Conservation (phyloP, 2,113 vertebrate species). For the Cebidichthys violaceus region DNA sequence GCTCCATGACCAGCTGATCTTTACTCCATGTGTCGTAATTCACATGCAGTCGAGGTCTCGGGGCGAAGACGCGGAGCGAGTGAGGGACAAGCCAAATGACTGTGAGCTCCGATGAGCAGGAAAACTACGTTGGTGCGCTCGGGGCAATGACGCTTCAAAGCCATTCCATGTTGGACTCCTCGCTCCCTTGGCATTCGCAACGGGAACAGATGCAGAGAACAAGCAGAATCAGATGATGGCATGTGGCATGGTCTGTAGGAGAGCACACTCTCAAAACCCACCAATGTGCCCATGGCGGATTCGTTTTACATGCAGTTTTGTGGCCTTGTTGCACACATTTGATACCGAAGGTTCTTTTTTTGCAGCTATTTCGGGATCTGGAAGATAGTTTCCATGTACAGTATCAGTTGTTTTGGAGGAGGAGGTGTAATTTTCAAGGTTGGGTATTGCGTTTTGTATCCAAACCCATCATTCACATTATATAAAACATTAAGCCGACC, state of each 20-base stretch:
- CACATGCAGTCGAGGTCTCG: constrained; percentile 25
- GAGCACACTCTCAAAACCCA: constrained; percentile 39
- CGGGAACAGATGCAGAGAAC: constrained; percentile 72
- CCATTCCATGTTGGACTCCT: constrained; percentile 59
- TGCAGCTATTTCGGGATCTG: neutral
- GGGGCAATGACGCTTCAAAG: constrained; percentile 62
- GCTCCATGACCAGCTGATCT: constrained; percentile 65
- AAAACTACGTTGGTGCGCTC: constrained; percentile 28
- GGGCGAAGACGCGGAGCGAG: constrained; percentile 25
- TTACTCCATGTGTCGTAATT: constrained; percentile 39
- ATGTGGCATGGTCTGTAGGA: constrained; percentile 51
- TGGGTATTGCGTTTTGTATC: neutral
- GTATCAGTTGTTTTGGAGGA: constrained; percentile 31
- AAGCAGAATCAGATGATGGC: constrained; percentile 54
- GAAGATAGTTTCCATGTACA: neutral
- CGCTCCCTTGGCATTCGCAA: constrained; percentile 57
- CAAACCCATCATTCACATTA: neutral
- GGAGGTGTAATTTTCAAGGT: constrained; percentile 9
- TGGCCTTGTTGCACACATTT: neutral
- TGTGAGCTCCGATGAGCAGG: constrained; percentile 57
- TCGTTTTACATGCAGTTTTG: constrained; percentile 24
- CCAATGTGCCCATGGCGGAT: neutral
- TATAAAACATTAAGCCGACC: constrained; percentile 22
- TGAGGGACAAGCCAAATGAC: constrained; percentile 32
- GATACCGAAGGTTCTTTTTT: neutral